Evolutionary conservation across 2,113 vertebrate genomes (phyloP).

Genomic region (Rhegmatorhina hoffmannsi): DNA sequence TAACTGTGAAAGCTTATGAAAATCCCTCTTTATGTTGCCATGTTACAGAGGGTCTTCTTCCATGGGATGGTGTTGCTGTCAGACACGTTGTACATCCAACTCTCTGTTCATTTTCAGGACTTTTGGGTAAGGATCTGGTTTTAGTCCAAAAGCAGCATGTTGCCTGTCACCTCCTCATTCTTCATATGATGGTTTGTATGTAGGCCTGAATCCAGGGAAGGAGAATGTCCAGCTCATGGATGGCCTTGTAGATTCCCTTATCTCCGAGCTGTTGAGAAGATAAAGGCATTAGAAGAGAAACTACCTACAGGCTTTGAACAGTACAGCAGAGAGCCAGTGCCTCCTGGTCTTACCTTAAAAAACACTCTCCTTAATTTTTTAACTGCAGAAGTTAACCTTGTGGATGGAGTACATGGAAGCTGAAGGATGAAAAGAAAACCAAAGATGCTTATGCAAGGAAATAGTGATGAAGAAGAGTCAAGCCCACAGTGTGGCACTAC

Average conservation of each 20-base stretch:
- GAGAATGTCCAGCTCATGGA: conserved; percentile 76
- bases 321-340: background rate
- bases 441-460: background rate
- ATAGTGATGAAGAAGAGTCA: background rate
- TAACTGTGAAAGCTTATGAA: background rate
- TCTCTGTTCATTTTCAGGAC: background rate
- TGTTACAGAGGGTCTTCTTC: background rate
- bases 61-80: fast-evolving
- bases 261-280: conserved; percentile 65
- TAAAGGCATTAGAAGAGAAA: background rate
- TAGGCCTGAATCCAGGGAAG: conserved; percentile 74
- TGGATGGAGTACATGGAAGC: conserved; percentile 56
- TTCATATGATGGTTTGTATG: conserved; percentile 42
- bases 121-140: background rate
- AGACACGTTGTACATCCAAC: fast-evolving
- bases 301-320: background rate
- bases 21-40: background rate
- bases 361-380: conserved; percentile 58
- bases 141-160: background rate
- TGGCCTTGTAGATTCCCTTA: conserved; percentile 70
- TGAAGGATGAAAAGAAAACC: conserved; percentile 42
- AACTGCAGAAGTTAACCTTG: conserved; percentile 65
- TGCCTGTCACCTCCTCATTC: background rate
- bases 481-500: conserved; percentile 6
- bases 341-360: conserved; percentile 64